These are phyloP conservation scores for Pomacea maculata DNA, from an alignment of 1,140 invertebrate species.

Conservation along the genomic window DNA sequence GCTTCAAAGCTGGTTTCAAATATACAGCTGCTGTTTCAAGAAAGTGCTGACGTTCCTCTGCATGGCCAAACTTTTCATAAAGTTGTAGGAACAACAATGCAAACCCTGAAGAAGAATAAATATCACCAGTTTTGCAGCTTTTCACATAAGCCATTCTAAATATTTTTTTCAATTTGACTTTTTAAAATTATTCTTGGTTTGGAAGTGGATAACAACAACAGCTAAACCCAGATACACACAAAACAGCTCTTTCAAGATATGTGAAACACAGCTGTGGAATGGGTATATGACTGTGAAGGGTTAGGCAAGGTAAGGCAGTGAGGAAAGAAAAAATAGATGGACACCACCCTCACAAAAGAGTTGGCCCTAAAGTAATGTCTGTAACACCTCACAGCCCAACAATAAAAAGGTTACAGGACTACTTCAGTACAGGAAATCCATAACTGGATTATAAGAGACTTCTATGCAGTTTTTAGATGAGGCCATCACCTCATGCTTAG, in stretches of 20 bases:
- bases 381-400: no score
- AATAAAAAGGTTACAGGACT: no score
- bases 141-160: neutral
- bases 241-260: neutral
- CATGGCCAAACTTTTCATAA: constrained; percentile 55
- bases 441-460: no score
- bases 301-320: no score
- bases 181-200: neutral
- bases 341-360: no score
- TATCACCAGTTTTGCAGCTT: neutral
- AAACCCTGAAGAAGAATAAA: constrained; percentile 60
- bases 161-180: neutral
- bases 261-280: neutral
- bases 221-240: neutral
- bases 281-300: no score
- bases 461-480: no score
- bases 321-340: no score
- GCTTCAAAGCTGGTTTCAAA: constrained; percentile 62
- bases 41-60: constrained; percentile 34
- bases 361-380: no score
- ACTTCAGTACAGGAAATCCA: no score
- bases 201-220: neutral
- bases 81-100: constrained; percentile 68
- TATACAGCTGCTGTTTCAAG: constrained; percentile 67
- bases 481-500: no score